phyloP scores from a whole-genome alignment of 2,888 invertebrate species.

The Sycophila texana region DNA sequence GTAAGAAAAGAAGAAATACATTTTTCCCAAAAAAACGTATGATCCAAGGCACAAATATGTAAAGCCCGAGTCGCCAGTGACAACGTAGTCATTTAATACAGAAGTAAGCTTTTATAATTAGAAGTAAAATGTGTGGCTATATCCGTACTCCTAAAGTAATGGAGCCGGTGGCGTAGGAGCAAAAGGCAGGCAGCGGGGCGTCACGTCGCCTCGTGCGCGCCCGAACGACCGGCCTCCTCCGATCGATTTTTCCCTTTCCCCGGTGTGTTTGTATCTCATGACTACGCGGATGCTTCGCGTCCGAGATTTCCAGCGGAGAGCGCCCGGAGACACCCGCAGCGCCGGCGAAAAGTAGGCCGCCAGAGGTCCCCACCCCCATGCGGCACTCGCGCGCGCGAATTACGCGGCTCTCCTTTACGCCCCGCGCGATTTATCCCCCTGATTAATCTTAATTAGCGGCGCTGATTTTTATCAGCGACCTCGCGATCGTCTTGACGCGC shows the following conservation, averaged over 20 bases:
- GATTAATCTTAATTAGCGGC: conserved; percentile 8
- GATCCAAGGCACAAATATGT: too few relatives aligned
- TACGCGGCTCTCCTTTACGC: conserved; percentile 1
- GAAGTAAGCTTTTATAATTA: too few relatives aligned
- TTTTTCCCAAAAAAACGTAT: too few relatives aligned
- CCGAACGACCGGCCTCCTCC: background rate
- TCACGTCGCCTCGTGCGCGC: too few relatives aligned
- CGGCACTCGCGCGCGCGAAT: background rate
- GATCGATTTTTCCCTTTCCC: conserved; percentile 13
- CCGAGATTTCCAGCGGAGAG: conserved; percentile 43
- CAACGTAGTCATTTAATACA: too few relatives aligned
- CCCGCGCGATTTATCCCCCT: conserved; percentile 3
- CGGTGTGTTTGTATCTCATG: too few relatives aligned
- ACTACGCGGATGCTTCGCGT: background rate
- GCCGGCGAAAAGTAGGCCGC: conserved; percentile 50
- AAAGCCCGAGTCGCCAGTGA: too few relatives aligned
- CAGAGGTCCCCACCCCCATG: conserved; percentile 47
- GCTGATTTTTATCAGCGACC: background rate
- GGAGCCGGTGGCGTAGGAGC: too few relatives aligned
- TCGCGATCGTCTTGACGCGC: background rate
- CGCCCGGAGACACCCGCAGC: background rate
- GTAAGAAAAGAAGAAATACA: too few relatives aligned
- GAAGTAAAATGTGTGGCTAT: too few relatives aligned
- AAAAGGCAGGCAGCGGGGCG: too few relatives aligned
- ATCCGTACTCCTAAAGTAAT: too few relatives aligned